Evolutionary conservation across 2,113 vertebrate genomes (phyloP), one percentile per base, ranked within the genome.

Genomic region (Zosterops lateralis): DNA sequence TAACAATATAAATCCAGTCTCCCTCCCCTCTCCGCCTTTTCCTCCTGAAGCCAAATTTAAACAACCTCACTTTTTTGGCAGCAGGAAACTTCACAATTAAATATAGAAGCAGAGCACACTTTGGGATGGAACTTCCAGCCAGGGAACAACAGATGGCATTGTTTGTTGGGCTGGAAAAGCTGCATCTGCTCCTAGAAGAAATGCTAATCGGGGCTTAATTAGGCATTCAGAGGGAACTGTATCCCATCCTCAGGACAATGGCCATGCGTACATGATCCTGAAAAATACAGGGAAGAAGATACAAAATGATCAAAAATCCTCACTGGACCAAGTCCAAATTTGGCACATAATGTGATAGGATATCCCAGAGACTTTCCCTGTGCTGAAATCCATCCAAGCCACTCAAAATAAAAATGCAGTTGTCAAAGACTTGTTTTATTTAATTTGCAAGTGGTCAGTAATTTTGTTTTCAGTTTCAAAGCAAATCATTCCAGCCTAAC

Each of bases 151-250:
- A 78, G 88, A 87, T 95, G 97, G 96, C 92, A 96, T 96, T 78
- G 76, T 92, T 95, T 93, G 76, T 64, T 88, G 89, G 86, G 88
- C 64, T 80, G 94, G 96, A 94, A 95, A 94, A 89, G 77, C 89
- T 92, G 90, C 96, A 89, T 97, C 94, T 96, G 96, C 88, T 96
- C 90, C 48, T 81, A 61, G 84, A 89, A 96, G 93, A 97, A 96
- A 97, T 95, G 96, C 89, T 97, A 97, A 97, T 97, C 48, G 6
- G 75, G 15, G 29, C 26, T 88, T 93, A 95, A 93, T 91, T 95
- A 95, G 62, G 79, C 85, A 96, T 96, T 96, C 96, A 90, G 81
- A 79, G 62, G 83, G 80, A 91, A 66, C 88, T 0, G 14, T 90
- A 84, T 68, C 74, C 78, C 40, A 58, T 84, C 72, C 87, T 61